These are phyloP conservation scores for Choristoneura fumiferana DNA, from an alignment of 1,140 invertebrate genomes.

Conservation along the genomic window DNA sequence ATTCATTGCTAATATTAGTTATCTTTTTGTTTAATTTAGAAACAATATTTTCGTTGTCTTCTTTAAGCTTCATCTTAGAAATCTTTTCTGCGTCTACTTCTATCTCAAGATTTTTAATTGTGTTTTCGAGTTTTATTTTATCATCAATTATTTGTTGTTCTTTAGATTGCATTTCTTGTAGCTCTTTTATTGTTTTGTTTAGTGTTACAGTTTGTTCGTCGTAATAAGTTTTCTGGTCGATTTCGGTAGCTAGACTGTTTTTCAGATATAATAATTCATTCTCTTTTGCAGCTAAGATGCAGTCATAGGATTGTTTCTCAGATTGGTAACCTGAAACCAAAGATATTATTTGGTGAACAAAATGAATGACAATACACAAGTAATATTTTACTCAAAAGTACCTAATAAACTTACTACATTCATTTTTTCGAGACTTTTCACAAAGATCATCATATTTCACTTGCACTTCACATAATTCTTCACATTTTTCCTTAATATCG, in stretches of 20 bases:
- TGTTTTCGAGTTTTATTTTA: slow-evolving; percentile 19
- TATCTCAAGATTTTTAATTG: slow-evolving; percentile 44
- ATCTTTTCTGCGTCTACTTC: slow-evolving; percentile 51
- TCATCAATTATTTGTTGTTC: too few species aligned
- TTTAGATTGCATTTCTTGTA: slow-evolving; percentile 13
- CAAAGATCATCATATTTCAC: background rate
- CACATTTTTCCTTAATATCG: slow-evolving; percentile 27
- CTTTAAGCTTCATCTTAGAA: slow-evolving; percentile 48
- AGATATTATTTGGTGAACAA: too few species aligned
- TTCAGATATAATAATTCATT: too few species aligned
- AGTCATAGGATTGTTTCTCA: too few species aligned
- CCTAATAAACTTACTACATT: too few species aligned
- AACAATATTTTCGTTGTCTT: slow-evolving; percentile 58
- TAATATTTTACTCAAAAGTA: too few species aligned
- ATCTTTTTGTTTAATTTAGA: slow-evolving; percentile 70
- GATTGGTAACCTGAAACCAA: too few species aligned
- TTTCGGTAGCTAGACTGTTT: too few species aligned
- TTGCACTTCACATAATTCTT: background rate
- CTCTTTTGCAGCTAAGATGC: too few species aligned
- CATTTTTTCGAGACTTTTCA: background rate
- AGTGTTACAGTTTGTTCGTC: slow-evolving; percentile 34
- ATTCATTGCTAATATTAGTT: slow-evolving; percentile 64
- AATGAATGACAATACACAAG: too few species aligned
- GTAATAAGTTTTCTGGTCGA: too few species aligned
- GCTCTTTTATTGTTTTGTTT: slow-evolving; percentile 29